phyloP scores from a whole-genome alignment of 2,888 invertebrate genomes.

The Nemoura dubitans region DNA sequence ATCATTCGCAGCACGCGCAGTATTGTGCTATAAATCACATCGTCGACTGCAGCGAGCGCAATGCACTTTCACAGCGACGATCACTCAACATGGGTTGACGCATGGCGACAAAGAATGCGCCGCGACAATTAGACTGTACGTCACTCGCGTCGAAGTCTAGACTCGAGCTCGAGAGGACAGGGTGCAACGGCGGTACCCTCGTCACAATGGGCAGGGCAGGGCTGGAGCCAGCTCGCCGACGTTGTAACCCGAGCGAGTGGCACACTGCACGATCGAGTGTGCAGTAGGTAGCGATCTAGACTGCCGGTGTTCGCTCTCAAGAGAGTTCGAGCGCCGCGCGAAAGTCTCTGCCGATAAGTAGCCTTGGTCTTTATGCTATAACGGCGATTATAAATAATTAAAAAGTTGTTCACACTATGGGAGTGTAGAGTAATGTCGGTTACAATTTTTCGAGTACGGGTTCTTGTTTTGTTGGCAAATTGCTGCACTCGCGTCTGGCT shows the following conservation, averaged over 20 bases:
- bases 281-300: not conserved
- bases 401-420: constrained; percentile 23
- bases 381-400: constrained; percentile 23
- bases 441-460: not conserved
- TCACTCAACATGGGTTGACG: not conserved
- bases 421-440: not conserved
- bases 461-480: constrained; percentile 12
- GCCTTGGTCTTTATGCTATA: constrained; percentile 3
- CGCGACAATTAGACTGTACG: not conserved
- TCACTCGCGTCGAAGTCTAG: not conserved
- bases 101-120: not conserved
- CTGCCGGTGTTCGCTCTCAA: not conserved
- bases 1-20: not conserved
- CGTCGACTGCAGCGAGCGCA: not conserved
- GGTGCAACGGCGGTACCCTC: not conserved
- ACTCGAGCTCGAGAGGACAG: not conserved
- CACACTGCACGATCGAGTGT: not conserved
- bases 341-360: constrained; percentile 17
- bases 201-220: not conserved
- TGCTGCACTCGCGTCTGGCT: not conserved
- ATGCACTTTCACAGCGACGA: not conserved
- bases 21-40: not conserved
- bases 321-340: too few species aligned
- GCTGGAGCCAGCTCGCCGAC: too few species aligned
- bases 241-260: not conserved